Percentiles rank a stretch among this genome's conserved stretches.
These are phyloP conservation scores for Aricia artaxerxes DNA, from an alignment of 2,888 invertebrate species.

Conservation along the genomic window DNA sequence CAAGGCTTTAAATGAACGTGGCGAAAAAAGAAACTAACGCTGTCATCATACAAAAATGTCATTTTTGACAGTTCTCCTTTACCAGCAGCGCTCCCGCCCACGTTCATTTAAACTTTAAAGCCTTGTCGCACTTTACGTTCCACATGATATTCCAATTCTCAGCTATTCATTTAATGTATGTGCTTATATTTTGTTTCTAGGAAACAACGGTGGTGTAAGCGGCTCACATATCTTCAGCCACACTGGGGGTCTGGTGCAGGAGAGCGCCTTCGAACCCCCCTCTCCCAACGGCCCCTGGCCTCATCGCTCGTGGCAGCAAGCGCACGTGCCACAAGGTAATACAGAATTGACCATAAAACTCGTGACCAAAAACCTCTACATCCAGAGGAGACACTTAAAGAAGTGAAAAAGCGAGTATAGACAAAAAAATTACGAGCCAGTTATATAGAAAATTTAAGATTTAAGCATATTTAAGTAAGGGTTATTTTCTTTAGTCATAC, in stretches of 20 bases:
- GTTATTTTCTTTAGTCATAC: too few species aligned
- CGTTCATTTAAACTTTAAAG: too few species aligned
- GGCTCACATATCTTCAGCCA: slow-evolving; percentile 86
- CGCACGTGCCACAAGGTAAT: slow-evolving; percentile 42
- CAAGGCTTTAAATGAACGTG: too few species aligned
- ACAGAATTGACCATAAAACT: neutral
- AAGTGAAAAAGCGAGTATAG: neutral
- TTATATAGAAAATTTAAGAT: too few species aligned
- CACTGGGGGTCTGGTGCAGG: slow-evolving; percentile 84
- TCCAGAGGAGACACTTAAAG: neutral
- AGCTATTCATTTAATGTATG: neutral
- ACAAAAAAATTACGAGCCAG: too few species aligned
- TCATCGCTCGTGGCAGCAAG: slow-evolving; percentile 50
- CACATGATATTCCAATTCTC: neutral
- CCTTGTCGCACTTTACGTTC: neutral
- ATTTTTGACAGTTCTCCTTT: too few species aligned
- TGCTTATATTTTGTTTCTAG: slow-evolving; percentile 32
- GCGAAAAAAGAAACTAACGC: too few species aligned
- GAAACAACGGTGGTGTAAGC: slow-evolving; percentile 44
- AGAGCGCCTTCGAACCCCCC: slow-evolving; percentile 52
- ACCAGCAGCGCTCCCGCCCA: too few species aligned
- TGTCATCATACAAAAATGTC: too few species aligned
- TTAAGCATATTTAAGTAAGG: too few species aligned
- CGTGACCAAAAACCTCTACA: too few species aligned
- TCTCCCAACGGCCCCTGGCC: slow-evolving; percentile 50